Evolutionary conservation across 2,113 vertebrate genomes (phyloP).

Genomic region (Zosterops hypoxanthus): DNA sequence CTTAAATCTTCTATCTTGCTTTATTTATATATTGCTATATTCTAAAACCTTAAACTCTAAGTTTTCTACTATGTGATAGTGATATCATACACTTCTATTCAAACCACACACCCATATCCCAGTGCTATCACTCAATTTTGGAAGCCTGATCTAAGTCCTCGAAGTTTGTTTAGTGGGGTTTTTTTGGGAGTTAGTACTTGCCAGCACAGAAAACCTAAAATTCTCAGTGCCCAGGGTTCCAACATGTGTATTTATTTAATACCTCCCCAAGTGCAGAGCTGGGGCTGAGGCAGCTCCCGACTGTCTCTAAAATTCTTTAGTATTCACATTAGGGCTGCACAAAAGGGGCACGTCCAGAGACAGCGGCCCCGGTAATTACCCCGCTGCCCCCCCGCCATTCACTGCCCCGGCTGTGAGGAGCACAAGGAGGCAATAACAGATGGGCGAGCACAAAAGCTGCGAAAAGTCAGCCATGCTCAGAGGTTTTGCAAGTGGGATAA

Average conservation of each 20-base stretch:
- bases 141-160: no score
- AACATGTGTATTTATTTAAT: neutral
- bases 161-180: no score
- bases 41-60: no score
- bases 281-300: neutral
- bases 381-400: neutral
- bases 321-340: neutral
- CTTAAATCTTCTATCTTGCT: no score
- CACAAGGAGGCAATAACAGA: neutral
- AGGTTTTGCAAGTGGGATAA: slow-evolving; percentile 19
- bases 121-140: no score
- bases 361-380: neutral
- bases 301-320: neutral
- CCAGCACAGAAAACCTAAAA: no score
- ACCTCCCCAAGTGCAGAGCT: neutral
- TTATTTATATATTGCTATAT: no score
- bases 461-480: neutral
- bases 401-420: neutral
- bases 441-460: slow-evolving; percentile 24
- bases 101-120: no score
- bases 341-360: slow-evolving; percentile 1
- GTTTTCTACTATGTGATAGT: no score
- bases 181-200: no score
- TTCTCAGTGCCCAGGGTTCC: no score
- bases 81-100: no score